Base-by-base conservation (phyloP, 2,797 vertebrate genomes). In the Sebastolobus altivelis region DNA sequence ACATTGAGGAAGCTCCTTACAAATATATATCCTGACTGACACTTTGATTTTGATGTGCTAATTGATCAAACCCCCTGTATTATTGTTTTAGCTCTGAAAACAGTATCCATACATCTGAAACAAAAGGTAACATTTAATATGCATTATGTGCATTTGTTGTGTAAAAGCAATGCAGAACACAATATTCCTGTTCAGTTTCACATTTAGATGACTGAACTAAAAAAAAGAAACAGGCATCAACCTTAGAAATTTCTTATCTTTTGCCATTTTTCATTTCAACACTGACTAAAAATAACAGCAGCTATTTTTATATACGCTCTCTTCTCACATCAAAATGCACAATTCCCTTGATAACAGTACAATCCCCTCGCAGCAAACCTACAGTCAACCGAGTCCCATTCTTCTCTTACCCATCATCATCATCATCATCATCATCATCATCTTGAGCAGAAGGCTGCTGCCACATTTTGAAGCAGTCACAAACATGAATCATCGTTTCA, bases 401-500 rank as follows among this genome's bases (percentile, higher is more conserved):
- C 49, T 81, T 61, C 49, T 81, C 83, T 88, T 82, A 89, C 90
- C 89, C 35, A 37, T 81, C 66, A 43, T 72, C 68, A 49, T 33
- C 46, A n/a, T 12, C 2, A 18, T 72, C 65, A 4, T 1, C 49
- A 6, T 33, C 70, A 35, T 84, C 77, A 22, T 82, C 58, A 58
- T 75, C 73, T 18, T 70, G 56, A 73, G 31, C 60, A 74, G 87
- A 75, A 49, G 62, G 62, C 68, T 87, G 89, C 80, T 35, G 54
- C 65, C 63, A 87, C 70, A 89, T 91, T 92, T 85, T 94, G 84
- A 96, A 94, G 89, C 93, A 96, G 83, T 92, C 66, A 67, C 92
- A 95, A 65, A 95, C 49, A 80, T 18, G 35, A 83, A 94, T 93
- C 93, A 95, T 89, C 87, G 70, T 84, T 83, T 80, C 25, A 31